Evolutionary conservation across 2,888 invertebrate species (phyloP).

Genomic region (Myopa testacea): DNA sequence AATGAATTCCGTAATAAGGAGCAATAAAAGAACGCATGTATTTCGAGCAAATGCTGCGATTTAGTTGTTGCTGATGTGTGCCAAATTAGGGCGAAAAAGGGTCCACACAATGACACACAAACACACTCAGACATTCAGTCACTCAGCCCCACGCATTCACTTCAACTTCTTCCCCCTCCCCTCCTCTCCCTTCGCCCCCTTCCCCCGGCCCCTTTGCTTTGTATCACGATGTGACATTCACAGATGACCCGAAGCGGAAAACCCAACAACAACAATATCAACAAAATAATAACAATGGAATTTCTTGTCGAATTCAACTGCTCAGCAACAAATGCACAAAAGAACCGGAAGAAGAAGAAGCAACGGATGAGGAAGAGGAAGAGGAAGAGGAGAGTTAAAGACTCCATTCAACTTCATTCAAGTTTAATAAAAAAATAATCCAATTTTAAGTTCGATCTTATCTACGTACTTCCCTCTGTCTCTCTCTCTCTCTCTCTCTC

Average conservation of each 20-base stretch:
- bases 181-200: not conserved
- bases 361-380: not conserved
- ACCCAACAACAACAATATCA: slow-evolving; percentile 3
- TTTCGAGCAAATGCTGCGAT: slow-evolving; percentile 35
- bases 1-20: slow-evolving; percentile 21
- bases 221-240: not conserved
- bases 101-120: not conserved
- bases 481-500: too few species aligned
- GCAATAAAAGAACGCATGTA: slow-evolving; percentile 27
- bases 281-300: slow-evolving; percentile 1
- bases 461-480: not conserved
- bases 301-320: not conserved
- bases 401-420: not conserved
- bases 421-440: slow-evolving; percentile 4
- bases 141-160: not conserved
- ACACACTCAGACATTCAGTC: not conserved
- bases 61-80: slow-evolving; percentile 39
- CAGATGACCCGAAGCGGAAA: slow-evolving; percentile 18
- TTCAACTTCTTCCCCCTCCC: not conserved
- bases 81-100: slow-evolving; percentile 33
- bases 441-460: not conserved
- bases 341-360: not conserved
- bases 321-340: not conserved
- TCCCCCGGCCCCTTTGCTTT: not conserved
- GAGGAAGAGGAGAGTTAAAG: too few species aligned